Evolutionary conservation across 2,797 vertebrate species (phyloP).

Genomic region (Macropus fuliginosus): DNA sequence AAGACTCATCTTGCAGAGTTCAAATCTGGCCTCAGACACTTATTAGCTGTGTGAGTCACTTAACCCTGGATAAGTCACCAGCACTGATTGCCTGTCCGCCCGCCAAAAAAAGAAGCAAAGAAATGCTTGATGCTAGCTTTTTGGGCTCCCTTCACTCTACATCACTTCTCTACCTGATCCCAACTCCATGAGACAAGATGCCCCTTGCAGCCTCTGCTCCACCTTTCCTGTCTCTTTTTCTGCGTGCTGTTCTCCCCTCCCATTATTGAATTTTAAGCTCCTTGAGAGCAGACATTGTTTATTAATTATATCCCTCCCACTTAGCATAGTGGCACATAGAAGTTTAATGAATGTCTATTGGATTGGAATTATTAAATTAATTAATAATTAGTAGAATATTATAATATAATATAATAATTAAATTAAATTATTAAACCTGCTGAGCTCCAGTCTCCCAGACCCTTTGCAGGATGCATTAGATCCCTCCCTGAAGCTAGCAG

Average conservation of each 20-base stretch:
- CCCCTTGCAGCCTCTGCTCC: neutral
- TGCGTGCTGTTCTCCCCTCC: neutral
- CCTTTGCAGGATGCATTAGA: neutral
- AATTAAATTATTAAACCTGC: neutral
- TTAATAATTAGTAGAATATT: too few species aligned
- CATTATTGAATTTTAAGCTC: neutral
- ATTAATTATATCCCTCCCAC: neutral
- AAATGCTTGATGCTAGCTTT: neutral
- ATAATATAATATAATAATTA: neutral
- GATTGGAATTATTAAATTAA: neutral
- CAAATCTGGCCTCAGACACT: neutral
- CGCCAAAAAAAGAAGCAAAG: neutral
- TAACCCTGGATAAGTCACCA: neutral
- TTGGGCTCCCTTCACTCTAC: neutral
- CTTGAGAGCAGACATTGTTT: neutral
- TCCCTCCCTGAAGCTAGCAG: neutral
- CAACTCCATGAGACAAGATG: neutral
- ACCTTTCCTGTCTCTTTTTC: neutral
- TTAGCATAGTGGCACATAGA: neutral
- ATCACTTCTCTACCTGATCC: neutral
- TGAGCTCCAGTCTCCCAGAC: neutral
- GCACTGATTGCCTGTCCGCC: neutral
- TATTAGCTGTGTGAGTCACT: neutral
- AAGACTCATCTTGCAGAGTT: neutral
- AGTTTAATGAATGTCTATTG: neutral